Evolutionary conservation across 1,140 invertebrate species (phyloP).

Genomic region (Zaprionus tsacasi): DNA sequence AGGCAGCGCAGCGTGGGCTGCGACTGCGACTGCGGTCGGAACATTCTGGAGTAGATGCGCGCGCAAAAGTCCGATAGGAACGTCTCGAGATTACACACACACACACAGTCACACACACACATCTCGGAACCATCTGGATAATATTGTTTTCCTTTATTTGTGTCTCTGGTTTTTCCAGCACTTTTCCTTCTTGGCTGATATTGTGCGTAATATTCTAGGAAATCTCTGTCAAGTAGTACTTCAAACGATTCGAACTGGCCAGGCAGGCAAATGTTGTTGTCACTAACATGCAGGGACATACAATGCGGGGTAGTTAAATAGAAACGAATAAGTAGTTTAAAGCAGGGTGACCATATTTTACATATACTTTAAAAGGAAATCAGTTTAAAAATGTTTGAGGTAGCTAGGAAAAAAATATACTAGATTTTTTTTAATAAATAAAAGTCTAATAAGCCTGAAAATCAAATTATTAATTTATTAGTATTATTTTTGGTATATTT

Average conservation of each 20-base stretch:
- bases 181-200: neutral
- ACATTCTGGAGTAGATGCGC: conserved; percentile 7
- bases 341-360: neutral
- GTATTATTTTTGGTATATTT: no score
- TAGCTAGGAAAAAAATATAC: no score
- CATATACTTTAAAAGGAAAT: no score
- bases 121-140: conserved; percentile 2
- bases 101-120: no score
- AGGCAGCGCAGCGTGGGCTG: conserved; percentile 53
- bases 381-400: neutral
- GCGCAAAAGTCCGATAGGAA: conserved; percentile 1
- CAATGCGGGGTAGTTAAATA: neutral
- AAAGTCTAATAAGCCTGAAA: no score
- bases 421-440: no score
- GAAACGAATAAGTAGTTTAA: neutral
- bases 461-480: no score
- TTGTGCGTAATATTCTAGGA: neutral
- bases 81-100: neutral
- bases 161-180: neutral
- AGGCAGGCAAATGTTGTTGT: neutral
- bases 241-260: neutral
- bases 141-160: neutral
- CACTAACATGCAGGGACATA: neutral
- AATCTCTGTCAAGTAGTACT: conserved; percentile 8
- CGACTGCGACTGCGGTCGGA: conserved; percentile 12